These are phyloP conservation scores for Merops nubicus DNA, from an alignment of 2,113 vertebrate species.

Conservation along the genomic window DNA sequence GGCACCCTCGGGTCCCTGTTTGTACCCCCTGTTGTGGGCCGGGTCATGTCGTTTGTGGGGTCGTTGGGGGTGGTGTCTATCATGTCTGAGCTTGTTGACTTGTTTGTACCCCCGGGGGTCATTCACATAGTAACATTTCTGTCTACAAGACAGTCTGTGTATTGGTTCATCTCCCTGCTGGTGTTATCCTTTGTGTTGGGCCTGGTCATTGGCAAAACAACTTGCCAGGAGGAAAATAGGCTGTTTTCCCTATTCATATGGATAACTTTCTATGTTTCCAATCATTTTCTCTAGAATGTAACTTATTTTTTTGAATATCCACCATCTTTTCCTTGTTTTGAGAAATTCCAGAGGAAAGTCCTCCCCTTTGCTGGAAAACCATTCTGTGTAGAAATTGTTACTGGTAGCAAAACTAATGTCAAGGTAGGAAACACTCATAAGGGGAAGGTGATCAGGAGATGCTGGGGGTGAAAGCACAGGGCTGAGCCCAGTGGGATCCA, in stretches of 20 bases:
- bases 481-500: background rate
- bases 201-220: no score
- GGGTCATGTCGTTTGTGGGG: no score
- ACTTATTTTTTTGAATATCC: background rate
- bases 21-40: no score
- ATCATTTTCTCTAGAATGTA: background rate
- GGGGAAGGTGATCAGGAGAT: no score
- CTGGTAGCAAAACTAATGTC: background rate
- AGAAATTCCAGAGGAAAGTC: background rate
- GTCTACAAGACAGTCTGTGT: no score
- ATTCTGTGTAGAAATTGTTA: background rate
- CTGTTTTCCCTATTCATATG: background rate
- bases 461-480: background rate
- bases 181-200: no score
- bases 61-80: no score
- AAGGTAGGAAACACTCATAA: accelerated
- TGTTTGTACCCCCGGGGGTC: no score
- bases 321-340: background rate
- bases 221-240: background rate
- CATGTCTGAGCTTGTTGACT: no score
- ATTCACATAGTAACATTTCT: no score
- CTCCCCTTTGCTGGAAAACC: background rate
- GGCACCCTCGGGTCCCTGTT: no score
- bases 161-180: no score
- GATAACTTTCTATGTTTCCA: background rate